Evolutionary conservation across 2,113 vertebrate genomes (phyloP), one percentile per base, ranked within the genome.

Genomic region (Bambusicola thoracicus): DNA sequence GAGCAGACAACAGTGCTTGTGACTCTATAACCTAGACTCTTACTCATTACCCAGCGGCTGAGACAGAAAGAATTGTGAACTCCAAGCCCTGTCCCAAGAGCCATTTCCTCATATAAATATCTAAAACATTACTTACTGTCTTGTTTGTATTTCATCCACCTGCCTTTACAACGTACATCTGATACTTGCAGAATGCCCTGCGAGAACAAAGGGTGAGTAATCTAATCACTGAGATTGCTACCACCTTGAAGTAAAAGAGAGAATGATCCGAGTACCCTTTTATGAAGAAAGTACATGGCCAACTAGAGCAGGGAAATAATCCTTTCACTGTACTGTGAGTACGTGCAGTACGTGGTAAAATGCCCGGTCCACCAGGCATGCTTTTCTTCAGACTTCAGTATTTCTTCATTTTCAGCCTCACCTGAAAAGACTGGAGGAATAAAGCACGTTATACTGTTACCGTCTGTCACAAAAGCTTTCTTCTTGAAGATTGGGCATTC

Each of bases 291-390:
- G 25, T 21, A 21, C 1, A 11, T 18, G 38, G 61, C 17, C 12
- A 80, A 6, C 21, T 65, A 44, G 14, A 29, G n/a, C 13, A 48
- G 34, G 18, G 69, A 58, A 25, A 66, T 29, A 73, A 12, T 14
- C 61, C 1, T 55, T 27, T n/a, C 17, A 58, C 48, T 69, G 29
- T 83, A 68, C 73, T 85, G 29, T 68, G 67, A 85, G 65, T 51
- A 32, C 2, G 5, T 1, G 7, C 4, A 61, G 48, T 80, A 65
- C 8, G 12, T 1, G 13, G 29, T 32, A 73, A 89, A 89, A 74
- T 32, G 40, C 3, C 40, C 48, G 29, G 0, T 27, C 43, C 11
- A 62, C 46, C 12, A 41, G 4, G 5, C 3, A 1, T 30, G 16
- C 58, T 43, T 65, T 65, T 21, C 27, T 65, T 43, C 62, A 65